Evolutionary conservation across 2,888 invertebrate species (phyloP).

Genomic region (Ernsta delagoae): DNA sequence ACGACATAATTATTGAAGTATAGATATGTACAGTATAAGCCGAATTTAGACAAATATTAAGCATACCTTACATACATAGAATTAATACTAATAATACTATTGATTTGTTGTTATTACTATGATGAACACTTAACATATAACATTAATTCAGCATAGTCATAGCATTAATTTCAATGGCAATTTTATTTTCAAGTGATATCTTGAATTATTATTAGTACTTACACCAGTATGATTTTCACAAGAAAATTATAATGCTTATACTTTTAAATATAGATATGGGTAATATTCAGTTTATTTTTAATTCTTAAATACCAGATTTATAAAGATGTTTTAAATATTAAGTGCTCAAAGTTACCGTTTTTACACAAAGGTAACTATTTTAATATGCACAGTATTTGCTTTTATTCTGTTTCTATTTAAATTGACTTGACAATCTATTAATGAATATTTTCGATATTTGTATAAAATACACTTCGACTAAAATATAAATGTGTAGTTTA

Average conservation of each 20-base stretch:
- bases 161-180: no score
- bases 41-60: background rate
- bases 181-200: no score
- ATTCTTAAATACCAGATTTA: background rate
- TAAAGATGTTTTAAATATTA: background rate
- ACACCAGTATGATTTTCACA: no score
- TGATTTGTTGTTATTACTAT: background rate
- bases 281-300: no score
- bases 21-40: background rate
- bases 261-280: no score
- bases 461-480: background rate
- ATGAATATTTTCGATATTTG: background rate
- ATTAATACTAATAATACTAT: no score
- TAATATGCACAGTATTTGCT: background rate
- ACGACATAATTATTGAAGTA: background rate
- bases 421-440: background rate
- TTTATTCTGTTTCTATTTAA: background rate
- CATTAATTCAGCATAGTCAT: no score
- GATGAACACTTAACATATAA: background rate
- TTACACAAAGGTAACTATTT: background rate
- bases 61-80: background rate
- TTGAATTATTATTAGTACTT: no score
- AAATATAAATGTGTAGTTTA: background rate
- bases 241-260: no score
- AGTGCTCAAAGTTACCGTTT: no score